Evolutionary conservation across 2,113 vertebrate genomes (phyloP).

Genomic region (Megatriorchis doriae): DNA sequence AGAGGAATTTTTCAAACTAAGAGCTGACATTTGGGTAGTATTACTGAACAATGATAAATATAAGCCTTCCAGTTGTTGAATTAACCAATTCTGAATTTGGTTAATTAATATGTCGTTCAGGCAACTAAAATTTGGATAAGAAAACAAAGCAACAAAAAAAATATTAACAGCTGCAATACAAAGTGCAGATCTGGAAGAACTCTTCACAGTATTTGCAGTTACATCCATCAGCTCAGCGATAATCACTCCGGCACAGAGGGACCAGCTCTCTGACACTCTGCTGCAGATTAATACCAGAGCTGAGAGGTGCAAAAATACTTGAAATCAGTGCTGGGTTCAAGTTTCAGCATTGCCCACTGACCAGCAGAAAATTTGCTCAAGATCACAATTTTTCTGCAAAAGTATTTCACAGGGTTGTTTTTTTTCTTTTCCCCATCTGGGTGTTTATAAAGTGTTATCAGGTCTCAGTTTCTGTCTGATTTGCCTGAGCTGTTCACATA

Average conservation of each 20-base stretch:
- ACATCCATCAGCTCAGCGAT: not conserved
- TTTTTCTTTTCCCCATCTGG: not conserved
- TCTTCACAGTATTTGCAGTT: not conserved
- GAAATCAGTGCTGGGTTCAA: not conserved
- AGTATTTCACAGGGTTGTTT: not conserved
- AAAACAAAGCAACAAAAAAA: not conserved
- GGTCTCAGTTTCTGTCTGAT: not conserved
- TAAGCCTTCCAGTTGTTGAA: constrained; percentile 21
- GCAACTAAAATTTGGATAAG: not conserved
- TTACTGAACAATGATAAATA: constrained; percentile 45
- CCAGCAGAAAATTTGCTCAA: not conserved
- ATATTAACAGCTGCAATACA: not conserved
- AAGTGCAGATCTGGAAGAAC: not conserved
- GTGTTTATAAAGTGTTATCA: not conserved
- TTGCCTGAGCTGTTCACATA: not conserved
- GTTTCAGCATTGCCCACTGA: not conserved
- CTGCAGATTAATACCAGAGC: not conserved
- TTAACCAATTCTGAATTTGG: constrained; percentile 20
- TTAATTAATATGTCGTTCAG: not conserved
- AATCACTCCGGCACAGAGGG: not conserved
- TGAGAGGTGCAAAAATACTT: not conserved
- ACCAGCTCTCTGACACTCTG: not conserved
- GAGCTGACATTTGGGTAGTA: constrained; percentile 24
- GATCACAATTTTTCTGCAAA: not conserved
- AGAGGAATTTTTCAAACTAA: constrained; percentile 52